phyloP scores from a whole-genome alignment of 2,888 invertebrate genomes.

The Clunio marinus region DNA sequence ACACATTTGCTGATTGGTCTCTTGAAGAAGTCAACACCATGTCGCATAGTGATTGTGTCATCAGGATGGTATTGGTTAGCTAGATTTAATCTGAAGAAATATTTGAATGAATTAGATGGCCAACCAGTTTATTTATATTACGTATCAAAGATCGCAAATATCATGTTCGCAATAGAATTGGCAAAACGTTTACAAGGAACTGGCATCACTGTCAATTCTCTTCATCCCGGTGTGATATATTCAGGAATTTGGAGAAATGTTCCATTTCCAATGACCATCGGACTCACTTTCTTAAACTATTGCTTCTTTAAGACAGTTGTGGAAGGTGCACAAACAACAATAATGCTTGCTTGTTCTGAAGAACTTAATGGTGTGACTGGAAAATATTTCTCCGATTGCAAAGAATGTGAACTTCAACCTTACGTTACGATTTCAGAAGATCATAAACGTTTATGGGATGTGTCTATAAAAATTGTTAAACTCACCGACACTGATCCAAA shows the following conservation, averaged over 20 bases:
- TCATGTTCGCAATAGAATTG: conserved; percentile 73
- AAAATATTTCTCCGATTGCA: conserved; percentile 78
- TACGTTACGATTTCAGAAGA: conserved; percentile 64
- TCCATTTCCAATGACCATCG: conserved; percentile 69
- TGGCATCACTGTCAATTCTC: conserved; percentile 75
- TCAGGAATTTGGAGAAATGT: conserved; percentile 79
- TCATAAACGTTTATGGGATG: conserved; percentile 79
- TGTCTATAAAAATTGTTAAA: conserved; percentile 70
- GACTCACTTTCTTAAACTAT: conserved; percentile 62
- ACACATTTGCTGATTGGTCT: conserved; percentile 83
- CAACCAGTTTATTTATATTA: conserved; percentile 71
- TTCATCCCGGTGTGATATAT: conserved; percentile 83
- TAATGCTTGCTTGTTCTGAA: conserved; percentile 73
- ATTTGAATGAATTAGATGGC: conserved; percentile 68
- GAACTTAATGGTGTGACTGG: conserved; percentile 66
- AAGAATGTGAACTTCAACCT: conserved; percentile 59
- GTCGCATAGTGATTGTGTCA: conserved; percentile 76
- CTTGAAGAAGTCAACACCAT: conserved; percentile 68
- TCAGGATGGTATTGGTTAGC: conserved; percentile 73
- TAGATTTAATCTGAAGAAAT: conserved; percentile 64
- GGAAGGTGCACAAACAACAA: conserved; percentile 76
- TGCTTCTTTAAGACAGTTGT: conserved; percentile 70
- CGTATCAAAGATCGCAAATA: conserved; percentile 80
- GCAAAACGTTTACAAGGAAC: conserved; percentile 71
- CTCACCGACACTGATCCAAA: conserved; percentile 66